phyloP scores from a whole-genome alignment of 2,888 invertebrate species.

The Parapristionchus giblindavisi region DNA sequence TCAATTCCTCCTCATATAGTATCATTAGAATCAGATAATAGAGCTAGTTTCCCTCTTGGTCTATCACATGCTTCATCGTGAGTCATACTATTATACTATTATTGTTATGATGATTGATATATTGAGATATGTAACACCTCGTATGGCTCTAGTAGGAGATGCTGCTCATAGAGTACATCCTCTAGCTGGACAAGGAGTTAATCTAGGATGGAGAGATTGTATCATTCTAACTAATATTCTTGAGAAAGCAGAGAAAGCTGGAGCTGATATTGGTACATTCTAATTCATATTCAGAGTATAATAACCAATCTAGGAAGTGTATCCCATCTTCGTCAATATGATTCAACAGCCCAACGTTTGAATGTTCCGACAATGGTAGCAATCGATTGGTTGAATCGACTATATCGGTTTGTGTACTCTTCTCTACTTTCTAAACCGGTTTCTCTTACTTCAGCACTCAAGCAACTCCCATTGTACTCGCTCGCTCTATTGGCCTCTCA shows the following conservation, averaged over 20 bases:
- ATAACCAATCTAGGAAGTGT: conserved; percentile 75
- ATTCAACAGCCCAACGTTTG: conserved; percentile 83
- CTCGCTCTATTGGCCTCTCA: conserved; percentile 65
- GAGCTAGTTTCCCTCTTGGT: conserved; percentile 90
- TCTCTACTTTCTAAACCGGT: background rate
- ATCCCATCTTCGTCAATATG: conserved; percentile 82
- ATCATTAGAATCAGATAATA: conserved; percentile 75
- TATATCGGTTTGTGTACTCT: conserved; percentile 73
- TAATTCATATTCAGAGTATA: background rate
- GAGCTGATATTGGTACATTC: conserved; percentile 78
- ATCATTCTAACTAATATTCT: conserved; percentile 79
- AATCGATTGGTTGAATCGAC: conserved; percentile 84
- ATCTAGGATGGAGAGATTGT: conserved; percentile 94
- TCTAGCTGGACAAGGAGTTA: conserved; percentile 95
- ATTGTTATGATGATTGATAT: too few relatives aligned
- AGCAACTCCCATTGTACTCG: conserved; percentile 60
- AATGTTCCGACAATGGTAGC: conserved; percentile 88
- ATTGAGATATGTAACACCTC: conserved; percentile 83
- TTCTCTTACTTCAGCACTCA: conserved; percentile 47
- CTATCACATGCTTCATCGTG: conserved; percentile 83
- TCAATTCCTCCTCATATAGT: conserved; percentile 80
- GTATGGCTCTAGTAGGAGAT: conserved; percentile 85
- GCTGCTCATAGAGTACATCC: conserved; percentile 85
- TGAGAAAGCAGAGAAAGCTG: conserved; percentile 79
- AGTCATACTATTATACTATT: too few relatives aligned